These are phyloP conservation scores for Diorhabda elongata DNA, from an alignment of 1,140 invertebrate species.

Conservation along the genomic window DNA sequence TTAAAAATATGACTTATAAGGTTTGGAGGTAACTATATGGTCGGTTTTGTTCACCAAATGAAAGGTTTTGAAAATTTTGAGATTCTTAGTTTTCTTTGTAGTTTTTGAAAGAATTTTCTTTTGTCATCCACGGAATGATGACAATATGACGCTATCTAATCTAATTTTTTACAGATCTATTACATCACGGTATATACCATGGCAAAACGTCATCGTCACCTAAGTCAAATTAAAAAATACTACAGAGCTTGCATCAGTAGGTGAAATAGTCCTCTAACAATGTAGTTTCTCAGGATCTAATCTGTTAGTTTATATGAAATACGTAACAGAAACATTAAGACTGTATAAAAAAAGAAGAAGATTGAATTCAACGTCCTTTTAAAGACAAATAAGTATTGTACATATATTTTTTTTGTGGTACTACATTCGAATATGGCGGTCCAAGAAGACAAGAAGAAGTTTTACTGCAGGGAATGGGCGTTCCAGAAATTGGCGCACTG, in stretches of 20 bases:
- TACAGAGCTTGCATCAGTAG: neutral
- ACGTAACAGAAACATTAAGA: conserved; percentile 18
- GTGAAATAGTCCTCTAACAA: conserved; percentile 8
- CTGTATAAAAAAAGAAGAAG: conserved; percentile 28
- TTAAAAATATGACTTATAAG: too few relatives aligned
- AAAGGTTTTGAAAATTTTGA: too few relatives aligned
- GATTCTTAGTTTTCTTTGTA: too few relatives aligned
- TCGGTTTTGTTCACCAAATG: too few relatives aligned
- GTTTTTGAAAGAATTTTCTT: too few relatives aligned
- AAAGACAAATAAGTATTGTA: conserved; percentile 16
- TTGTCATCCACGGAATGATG: too few relatives aligned
- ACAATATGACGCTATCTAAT: neutral
- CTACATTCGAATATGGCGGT: conserved; percentile 11
- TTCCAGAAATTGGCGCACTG: conserved; percentile 91
- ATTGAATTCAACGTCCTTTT: conserved; percentile 18
- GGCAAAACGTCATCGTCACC: conserved; percentile 1
- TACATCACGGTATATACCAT: neutral
- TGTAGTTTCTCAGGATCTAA: conserved; percentile 5
- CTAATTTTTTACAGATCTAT: neutral
- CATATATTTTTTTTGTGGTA: conserved; percentile 10
- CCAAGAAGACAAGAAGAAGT: conserved; percentile 58
- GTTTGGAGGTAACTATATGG: too few relatives aligned
- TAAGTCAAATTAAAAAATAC: conserved; percentile 10
- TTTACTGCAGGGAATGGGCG: conserved; percentile 88
- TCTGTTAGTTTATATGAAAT: conserved; percentile 10